These are phyloP conservation scores for Malurus alboscapulatus DNA, from an alignment of 2,113 vertebrate species.

Conservation along the genomic window DNA sequence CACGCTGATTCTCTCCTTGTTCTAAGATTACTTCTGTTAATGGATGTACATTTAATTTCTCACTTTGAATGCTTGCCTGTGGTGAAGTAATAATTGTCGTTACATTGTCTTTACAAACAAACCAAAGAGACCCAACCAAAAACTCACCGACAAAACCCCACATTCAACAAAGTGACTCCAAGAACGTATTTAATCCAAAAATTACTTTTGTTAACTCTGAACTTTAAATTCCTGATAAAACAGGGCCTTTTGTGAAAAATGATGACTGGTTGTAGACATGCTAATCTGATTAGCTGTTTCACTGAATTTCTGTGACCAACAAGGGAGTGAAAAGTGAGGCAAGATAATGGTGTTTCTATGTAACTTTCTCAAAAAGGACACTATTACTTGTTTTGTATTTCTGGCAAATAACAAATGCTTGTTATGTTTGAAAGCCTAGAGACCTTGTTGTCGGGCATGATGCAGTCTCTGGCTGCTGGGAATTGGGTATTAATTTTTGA, in stretches of 20 bases:
- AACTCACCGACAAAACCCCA: rapidly evolving
- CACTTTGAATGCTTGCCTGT: neutral
- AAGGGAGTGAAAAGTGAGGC: neutral
- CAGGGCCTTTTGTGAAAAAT: neutral
- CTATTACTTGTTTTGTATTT: neutral
- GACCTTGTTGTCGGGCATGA: neutral
- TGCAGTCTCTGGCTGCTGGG: neutral
- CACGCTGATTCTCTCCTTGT: neutral
- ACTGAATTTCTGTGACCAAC: neutral
- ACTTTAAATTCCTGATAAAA: neutral
- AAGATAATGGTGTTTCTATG: neutral
- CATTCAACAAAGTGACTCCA: neutral
- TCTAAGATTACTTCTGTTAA: neutral
- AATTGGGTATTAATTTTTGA: neutral
- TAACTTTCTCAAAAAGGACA: neutral
- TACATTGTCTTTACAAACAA: neutral
- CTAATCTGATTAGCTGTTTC: neutral
- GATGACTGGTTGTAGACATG: neutral
- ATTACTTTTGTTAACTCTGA: neutral
- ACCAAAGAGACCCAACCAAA: neutral
- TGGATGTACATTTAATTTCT: neutral
- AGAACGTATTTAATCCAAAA: neutral
- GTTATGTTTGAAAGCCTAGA: neutral
- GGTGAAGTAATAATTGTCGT: neutral
- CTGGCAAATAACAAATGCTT: neutral